phyloP scores from a whole-genome alignment of 2,113 vertebrate species.

The Astur gentilis region DNA sequence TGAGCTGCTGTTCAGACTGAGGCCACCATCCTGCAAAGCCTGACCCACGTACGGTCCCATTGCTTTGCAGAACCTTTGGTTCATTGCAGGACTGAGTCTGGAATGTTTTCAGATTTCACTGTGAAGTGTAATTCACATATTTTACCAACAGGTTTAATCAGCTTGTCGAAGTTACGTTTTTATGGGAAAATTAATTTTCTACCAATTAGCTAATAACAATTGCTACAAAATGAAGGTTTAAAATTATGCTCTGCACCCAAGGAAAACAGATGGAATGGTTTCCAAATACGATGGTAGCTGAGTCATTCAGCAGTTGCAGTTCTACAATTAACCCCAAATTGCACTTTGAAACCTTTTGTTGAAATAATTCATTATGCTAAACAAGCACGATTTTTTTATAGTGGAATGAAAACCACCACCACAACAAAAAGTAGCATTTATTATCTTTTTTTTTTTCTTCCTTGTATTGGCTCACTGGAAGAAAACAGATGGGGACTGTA shows the following conservation, averaged over 20 bases:
- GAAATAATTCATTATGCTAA: not conserved
- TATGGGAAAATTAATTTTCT: not conserved
- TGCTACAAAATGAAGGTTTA: not conserved
- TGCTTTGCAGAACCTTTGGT: not conserved
- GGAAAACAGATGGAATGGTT: not conserved
- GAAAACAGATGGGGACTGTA: constrained; percentile 1
- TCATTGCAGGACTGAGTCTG: not conserved
- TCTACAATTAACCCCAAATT: not conserved
- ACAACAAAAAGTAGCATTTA: not conserved
- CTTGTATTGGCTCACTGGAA: not conserved
- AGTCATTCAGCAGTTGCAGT: not conserved
- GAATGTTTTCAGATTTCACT: not conserved
- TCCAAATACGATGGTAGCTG: not conserved
- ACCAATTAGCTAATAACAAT: not conserved
- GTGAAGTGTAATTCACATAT: not conserved
- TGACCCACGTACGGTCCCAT: rapidly evolving
- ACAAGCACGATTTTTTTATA: not conserved
- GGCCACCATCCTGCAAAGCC: rapidly evolving
- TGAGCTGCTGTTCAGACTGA: not conserved
- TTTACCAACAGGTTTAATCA: not conserved
- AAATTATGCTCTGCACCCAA: not conserved
- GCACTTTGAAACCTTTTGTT: not conserved
- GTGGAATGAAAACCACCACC: not conserved
- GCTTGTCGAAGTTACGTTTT: not conserved
- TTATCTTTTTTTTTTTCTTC: not conserved